These are phyloP conservation scores for Atethmia centrago DNA, from an alignment of 2,888 invertebrate species.

Conservation along the genomic window DNA sequence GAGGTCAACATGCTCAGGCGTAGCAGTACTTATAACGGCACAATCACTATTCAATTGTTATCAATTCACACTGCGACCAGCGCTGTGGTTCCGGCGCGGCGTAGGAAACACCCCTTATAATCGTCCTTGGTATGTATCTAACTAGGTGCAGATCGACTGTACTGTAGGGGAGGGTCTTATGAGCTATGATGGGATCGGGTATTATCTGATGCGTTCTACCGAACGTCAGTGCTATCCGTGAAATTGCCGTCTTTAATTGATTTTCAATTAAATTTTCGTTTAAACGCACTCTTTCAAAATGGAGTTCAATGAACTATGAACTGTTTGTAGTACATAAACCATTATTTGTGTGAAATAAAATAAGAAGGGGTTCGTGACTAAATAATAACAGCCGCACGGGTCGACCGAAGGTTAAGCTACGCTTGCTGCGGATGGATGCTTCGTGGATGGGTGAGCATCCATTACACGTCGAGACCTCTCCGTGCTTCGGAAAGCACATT, in stretches of 20 bases:
- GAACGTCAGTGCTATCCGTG: neutral
- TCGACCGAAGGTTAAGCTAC: no score
- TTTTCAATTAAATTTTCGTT: neutral
- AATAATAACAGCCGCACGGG: no score
- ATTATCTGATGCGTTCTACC: neutral
- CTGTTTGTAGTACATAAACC: neutral
- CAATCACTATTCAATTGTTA: slow-evolving; percentile 5
- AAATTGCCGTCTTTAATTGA: neutral
- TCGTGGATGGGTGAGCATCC: no score
- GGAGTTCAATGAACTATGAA: neutral
- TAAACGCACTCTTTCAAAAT: neutral
- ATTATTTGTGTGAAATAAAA: neutral
- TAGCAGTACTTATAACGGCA: neutral
- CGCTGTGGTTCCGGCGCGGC: slow-evolving; percentile 4
- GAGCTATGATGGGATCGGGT: neutral
- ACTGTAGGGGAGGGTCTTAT: neutral
- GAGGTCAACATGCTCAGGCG: neutral
- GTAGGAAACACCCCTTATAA: neutral
- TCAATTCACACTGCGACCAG: slow-evolving; percentile 6
- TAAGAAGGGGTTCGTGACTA: no score
- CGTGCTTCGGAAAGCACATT: no score
- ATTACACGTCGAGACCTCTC: no score
- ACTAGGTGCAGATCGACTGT: neutral
- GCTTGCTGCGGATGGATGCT: no score
- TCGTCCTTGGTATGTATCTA: neutral